Evolutionary conservation across 2,113 vertebrate species (phyloP).

Genomic region (Oncorhynchus nerka): DNA sequence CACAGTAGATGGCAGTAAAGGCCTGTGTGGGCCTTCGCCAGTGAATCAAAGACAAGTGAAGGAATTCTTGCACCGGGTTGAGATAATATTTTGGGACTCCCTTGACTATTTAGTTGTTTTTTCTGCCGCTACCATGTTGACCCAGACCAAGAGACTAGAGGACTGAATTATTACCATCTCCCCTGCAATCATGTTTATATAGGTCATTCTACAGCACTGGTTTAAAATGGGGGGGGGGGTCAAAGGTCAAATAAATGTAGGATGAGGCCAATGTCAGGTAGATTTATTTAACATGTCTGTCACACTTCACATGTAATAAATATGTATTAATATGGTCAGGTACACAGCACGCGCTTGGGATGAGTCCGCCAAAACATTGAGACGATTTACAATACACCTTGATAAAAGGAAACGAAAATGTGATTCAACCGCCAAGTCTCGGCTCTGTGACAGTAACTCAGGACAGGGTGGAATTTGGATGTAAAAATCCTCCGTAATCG

Average conservation of each 20-base stretch:
- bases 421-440: not conserved
- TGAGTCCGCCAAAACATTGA: not conserved
- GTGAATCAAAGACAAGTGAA: not conserved
- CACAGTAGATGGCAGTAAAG: not conserved
- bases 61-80: too few species aligned
- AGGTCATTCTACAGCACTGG: not conserved
- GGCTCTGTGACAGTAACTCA: not conserved
- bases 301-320: conserved; percentile 14
- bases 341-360: conserved; percentile 17
- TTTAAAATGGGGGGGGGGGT: not conserved
- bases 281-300: conserved; percentile 24
- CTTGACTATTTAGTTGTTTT: not conserved
- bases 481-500: not conserved
- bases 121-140: too few species aligned
- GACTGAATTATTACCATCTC: not conserved
- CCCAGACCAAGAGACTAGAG: too few species aligned
- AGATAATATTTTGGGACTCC: not conserved
- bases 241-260: not conserved
- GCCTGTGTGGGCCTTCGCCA: not conserved
- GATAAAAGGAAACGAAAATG: not conserved
- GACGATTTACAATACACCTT: not conserved
- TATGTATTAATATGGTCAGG: conserved; percentile 12
- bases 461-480: not conserved
- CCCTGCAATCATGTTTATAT: too few species aligned
- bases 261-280: conserved; percentile 7